Evolutionary conservation across 1,140 invertebrate genomes (phyloP).

Genomic region (Trichomalopsis sarcophagae): DNA sequence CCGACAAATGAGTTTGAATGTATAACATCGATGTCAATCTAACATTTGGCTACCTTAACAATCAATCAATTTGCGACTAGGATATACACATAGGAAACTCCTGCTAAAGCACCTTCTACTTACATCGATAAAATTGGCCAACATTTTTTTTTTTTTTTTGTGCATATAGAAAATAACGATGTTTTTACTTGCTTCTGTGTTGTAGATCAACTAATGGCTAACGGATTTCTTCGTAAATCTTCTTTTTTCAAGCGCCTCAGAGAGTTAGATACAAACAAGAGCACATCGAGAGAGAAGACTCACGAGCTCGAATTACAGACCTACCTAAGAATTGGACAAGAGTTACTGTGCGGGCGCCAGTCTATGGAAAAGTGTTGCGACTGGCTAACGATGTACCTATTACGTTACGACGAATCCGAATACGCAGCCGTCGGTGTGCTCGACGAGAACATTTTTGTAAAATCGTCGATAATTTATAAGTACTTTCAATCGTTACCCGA

Average conservation of each 20-base stretch:
- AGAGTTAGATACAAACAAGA: conserved; percentile 45
- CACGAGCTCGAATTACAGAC: conserved; percentile 51
- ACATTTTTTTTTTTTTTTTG: neutral
- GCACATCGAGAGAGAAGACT: conserved; percentile 41
- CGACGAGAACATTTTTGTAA: too few species aligned
- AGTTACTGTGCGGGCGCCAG: conserved; percentile 74
- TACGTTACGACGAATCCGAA: too few species aligned
- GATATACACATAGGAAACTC: neutral
- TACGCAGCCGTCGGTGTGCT: too few species aligned
- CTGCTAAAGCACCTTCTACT: neutral
- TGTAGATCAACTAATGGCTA: neutral
- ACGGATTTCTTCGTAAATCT: neutral
- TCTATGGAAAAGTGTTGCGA: conserved; percentile 58
- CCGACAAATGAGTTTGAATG: neutral
- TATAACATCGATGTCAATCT: neutral
- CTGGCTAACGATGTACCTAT: conserved; percentile 62
- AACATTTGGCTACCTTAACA: neutral
- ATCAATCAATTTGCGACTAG: neutral
- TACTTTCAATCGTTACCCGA: too few species aligned
- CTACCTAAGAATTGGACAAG: conserved; percentile 74
- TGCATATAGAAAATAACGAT: conserved; percentile 18
- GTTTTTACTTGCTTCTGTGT: conserved; percentile 3
- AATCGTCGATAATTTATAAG: too few species aligned
- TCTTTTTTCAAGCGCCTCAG: conserved; percentile 14
- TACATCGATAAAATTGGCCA: conserved; percentile 22